Evolutionary conservation across 2,113 vertebrate genomes (phyloP), one percentile per base, ranked within the genome.

Genomic region (Benthochromis sp.): DNA sequence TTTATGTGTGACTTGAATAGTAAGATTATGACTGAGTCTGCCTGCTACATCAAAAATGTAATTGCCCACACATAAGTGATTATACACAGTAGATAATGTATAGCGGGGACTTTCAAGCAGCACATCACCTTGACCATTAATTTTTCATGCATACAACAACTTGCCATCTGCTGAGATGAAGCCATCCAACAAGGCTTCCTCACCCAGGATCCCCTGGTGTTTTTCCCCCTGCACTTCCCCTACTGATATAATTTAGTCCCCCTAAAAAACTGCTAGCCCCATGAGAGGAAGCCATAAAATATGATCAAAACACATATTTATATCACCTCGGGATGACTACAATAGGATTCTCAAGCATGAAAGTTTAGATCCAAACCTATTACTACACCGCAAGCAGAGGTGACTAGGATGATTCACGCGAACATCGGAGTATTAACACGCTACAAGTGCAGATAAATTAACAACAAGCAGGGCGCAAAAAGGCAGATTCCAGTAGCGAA

Each of bases 321-420:
- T 92, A 91, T 89, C 94, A 91, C 89, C 91, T 93, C 34, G 54
- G 83, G 92, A 90, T 19, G 54, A 94, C 86, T 66, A 82, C 92
- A 92, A 93, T 91, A 29, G 89, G 85, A 96, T 93, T 91, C 91
- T 92, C 57, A 50, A 82, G 93, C 94, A 86, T 96, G 93, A 94
- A 95, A 96, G 45, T 96, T 93, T 91, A 91, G 84, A 95, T 90
- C 91, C 83, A 88, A 95, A 95, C 83, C 91, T 87, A 93, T 95
- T 93, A 94, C 89, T 73, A 27, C 86, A 86, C 76, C 85, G 82
- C 27, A 59, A 89, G 90, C 89, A 81, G 83, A 73, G 57, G 69
- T 34, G 84, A 81, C 84, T 54, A 84, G 55, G 78, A 88, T 73
- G 89, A 93, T 92, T 94, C 90, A 89, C 84, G 84, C 82, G 88